Base-by-base conservation (phyloP, 2,113 vertebrate species). In the Pyxicephalus adspersus region DNA sequence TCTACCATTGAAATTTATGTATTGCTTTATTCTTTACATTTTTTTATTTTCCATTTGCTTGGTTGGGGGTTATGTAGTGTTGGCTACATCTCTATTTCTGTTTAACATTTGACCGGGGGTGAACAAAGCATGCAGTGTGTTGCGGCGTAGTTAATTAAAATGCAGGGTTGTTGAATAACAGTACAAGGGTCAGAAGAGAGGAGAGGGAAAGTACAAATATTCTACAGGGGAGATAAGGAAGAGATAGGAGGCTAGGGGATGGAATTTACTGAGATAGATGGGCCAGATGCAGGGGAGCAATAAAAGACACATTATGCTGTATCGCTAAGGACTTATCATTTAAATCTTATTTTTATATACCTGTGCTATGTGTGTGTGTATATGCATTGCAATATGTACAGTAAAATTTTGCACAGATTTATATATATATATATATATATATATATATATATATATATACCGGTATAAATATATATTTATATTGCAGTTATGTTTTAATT, bases 81-180 rank as follows among this genome's bases (percentile, higher is more conserved):
- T 58, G 70, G 70, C 70, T 73, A 22, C 54, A 13, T 25, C 50
- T 75, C 22, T 75, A 38, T 75, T 75, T 26, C 72, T 61, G 54
- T 75, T 75, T 75, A 60, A 75, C 72, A 61, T 38, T 75, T 60
- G 55, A 61, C 55, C 57, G 15, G 29, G n/a, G 29, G 57, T 22
- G 72, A 61, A 61, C 57, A 75, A 75, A 61, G 72, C 57, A 2
- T 19, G 29, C 72, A 23, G 55, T 75, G 72, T 61, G 34, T 63
- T 45, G 11, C 57, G 13, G 25, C 28, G 34, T 9, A 60, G 55
- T 50, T 75, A 45, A 75, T 75, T 75, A 75, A 63, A 50, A 75
- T 75, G 28, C 57, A 61, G 55, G 55, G 57, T 22, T 61, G 72
- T 26, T 58, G 57, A 16, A 63, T 31, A 75, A 63, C 72, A 75